These are phyloP conservation scores for Parnassius glacialis DNA, from an alignment of 2,888 invertebrate species.

Conservation along the genomic window DNA sequence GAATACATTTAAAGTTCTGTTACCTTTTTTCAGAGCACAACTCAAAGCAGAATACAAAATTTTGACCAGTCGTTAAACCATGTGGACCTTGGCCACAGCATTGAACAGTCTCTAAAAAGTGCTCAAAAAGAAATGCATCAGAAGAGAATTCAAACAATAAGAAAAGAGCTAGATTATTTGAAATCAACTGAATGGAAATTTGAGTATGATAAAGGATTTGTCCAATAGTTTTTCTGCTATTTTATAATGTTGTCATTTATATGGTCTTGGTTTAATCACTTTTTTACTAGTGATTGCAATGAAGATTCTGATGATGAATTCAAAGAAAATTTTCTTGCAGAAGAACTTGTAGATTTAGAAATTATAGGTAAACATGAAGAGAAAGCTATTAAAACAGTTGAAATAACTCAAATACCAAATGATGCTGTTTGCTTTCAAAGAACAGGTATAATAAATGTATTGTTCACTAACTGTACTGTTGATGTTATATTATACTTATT, in stretches of 20 bases:
- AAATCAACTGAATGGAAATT: conserved; percentile 91
- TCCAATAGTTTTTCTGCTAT: conserved; percentile 57
- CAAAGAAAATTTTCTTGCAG: conserved; percentile 61
- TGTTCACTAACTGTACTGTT: background rate
- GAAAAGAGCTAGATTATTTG: conserved; percentile 89
- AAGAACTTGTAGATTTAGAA: conserved; percentile 65
- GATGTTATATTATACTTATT: background rate
- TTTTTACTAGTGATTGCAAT: conserved; percentile 44
- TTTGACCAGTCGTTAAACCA: conserved; percentile 75
- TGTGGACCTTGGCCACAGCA: conserved; percentile 75
- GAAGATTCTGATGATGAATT: conserved; percentile 45
- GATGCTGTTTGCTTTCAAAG: conserved; percentile 58
- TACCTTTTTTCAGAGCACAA: conserved; percentile 45
- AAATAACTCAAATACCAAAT: conserved; percentile 39
- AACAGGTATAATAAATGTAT: conserved; percentile 47
- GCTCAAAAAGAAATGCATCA: conserved; percentile 85
- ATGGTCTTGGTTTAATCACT: conserved; percentile 57
- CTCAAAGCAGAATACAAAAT: conserved; percentile 56
- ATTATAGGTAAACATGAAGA: conserved; percentile 31
- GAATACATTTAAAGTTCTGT: background rate
- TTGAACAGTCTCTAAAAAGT: conserved; percentile 78
- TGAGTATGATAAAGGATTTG: conserved; percentile 85
- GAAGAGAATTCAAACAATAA: conserved; percentile 84
- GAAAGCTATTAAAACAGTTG: conserved; percentile 21
- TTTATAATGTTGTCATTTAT: conserved; percentile 70